phyloP scores from a whole-genome alignment of 2,113 vertebrate species.

The Dissostichus mawsoni region DNA sequence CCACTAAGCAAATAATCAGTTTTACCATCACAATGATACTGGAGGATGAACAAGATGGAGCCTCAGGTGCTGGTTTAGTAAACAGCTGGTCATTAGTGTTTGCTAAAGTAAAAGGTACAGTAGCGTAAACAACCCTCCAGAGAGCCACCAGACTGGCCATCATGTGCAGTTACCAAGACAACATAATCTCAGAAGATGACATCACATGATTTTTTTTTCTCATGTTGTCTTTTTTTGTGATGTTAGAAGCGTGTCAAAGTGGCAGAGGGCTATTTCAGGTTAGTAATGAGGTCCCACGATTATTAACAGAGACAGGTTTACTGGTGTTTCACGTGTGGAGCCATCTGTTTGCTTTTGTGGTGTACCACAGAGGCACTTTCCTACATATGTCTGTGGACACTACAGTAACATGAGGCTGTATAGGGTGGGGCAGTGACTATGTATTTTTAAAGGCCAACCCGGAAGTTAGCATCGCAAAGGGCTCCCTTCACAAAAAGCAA shows the following conservation, averaged over 20 bases:
- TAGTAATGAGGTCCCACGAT: conserved; percentile 24
- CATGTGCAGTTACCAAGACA: conserved; percentile 47
- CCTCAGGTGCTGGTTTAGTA: conserved; percentile 58
- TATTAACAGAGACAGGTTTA: conserved; percentile 17
- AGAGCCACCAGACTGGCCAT: conserved; percentile 22
- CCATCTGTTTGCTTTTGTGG: conserved; percentile 13
- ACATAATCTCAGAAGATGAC: conserved; percentile 26
- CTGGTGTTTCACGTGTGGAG: conserved; percentile 38
- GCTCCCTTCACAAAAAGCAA: too few species aligned
- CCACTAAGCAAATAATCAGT: not conserved
- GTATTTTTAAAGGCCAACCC: too few species aligned
- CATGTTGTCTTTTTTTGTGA: not conserved
- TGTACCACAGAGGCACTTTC: not conserved
- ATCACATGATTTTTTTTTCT: not conserved
- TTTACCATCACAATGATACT: not conserved
- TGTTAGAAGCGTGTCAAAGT: not conserved
- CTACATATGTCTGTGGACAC: not conserved
- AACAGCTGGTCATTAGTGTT: conserved; percentile 68
- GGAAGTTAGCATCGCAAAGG: too few species aligned
- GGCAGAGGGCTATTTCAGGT: conserved; percentile 9
- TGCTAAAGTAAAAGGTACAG: conserved; percentile 50
- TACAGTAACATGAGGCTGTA: not conserved
- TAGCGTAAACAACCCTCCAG: conserved; percentile 32
- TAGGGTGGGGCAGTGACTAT: too few species aligned
- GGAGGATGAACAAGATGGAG: conserved; percentile 28